Conservation (phyloP, 2,888 invertebrate species). For the Polietes domitor region DNA sequence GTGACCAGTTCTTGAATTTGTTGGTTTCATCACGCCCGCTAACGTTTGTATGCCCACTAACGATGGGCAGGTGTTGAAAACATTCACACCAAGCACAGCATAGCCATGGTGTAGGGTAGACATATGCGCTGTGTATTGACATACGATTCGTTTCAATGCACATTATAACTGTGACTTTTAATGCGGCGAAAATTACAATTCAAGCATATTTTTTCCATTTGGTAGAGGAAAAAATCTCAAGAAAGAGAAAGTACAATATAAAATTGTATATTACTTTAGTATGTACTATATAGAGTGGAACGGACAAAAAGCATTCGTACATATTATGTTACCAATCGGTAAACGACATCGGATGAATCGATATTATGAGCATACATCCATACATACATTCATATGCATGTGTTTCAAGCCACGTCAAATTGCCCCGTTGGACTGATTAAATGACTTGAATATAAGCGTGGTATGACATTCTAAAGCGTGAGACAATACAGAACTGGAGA, state of each 20-base stretch:
- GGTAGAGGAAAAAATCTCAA: neutral
- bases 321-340: constrained; percentile 17
- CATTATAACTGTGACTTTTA: constrained; percentile 60
- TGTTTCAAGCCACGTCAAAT: neutral
- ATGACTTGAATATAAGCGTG: no score
- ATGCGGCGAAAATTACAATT: constrained; percentile 51
- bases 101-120: neutral
- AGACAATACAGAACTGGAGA: no score
- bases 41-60: no score
- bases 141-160: constrained; percentile 48
- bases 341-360: neutral
- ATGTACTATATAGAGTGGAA: constrained; percentile 36
- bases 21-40: no score
- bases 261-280: constrained; percentile 22
- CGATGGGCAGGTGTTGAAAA: no score
- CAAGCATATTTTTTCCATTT: constrained; percentile 2
- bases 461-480: no score
- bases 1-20: no score
- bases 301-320: constrained; percentile 7
- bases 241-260: constrained; percentile 58
- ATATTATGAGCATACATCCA: neutral
- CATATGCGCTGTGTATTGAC: neutral
- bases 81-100: no score
- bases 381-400: neutral
- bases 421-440: no score